phyloP scores from a whole-genome alignment of 2,888 invertebrate species.

The Ischnura elegans region DNA sequence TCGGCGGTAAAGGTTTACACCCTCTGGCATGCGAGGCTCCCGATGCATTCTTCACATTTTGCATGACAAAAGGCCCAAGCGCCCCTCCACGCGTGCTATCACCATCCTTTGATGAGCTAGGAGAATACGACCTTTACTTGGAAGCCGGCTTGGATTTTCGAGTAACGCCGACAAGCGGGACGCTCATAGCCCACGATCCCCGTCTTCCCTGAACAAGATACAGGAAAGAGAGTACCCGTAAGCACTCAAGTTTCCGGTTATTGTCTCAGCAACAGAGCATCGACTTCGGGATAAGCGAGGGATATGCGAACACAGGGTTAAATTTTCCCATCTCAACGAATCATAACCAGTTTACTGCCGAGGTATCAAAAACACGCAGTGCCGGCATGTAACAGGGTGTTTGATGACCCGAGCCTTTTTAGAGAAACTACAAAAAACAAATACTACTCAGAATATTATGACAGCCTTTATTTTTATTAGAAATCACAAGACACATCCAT shows the following conservation, averaged over 20 bases:
- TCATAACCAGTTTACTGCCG: neutral
- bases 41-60: conserved; percentile 12
- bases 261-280: neutral
- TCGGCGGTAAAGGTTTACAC: conserved; percentile 11
- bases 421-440: neutral
- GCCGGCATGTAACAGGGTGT: neutral
- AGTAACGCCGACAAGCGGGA: neutral
- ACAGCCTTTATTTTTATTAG: too few relatives aligned
- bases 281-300: neutral
- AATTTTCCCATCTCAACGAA: neutral
- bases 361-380: neutral
- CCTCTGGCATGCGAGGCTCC: neutral
- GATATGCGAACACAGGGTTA: neutral
- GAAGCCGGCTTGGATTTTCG: neutral
- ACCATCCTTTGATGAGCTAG: neutral
- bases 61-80: neutral
- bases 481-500: too few relatives aligned
- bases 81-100: neutral
- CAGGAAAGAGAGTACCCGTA: neutral
- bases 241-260: neutral
- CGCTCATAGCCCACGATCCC: neutral
- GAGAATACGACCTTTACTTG: neutral
- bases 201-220: neutral
- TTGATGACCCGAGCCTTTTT: neutral
- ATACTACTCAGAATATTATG: too few relatives aligned